Evolutionary conservation across 1,140 invertebrate species (phyloP), one percentile per base, ranked within the genome.

Genomic region (Pseudomyrmex gracilis): DNA sequence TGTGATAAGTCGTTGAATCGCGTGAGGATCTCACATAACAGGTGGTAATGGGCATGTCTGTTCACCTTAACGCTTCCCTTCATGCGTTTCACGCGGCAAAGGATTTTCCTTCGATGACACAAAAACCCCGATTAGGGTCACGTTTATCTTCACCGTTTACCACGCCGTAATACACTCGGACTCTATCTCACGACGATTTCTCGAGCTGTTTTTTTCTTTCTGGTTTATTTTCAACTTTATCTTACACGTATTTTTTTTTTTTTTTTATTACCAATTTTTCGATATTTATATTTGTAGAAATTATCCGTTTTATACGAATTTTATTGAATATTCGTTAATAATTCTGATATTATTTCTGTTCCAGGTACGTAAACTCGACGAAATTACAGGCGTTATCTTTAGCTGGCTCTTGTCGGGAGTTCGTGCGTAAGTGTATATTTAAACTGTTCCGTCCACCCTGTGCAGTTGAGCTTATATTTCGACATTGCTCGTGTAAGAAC

Each of bases 1-100:
- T 15, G 53, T 15, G n/a, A 55, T 86, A 77, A 87, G 73, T 87
- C 78, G 84, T 60, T 17, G 66, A 83, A 87, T 87, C 78, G 84
- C 70, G 76, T 58, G 77, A 83, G 55, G 34, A 74, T 67, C 34
- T 66, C 57, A 47, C 24, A 76, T 83, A 86, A 86, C 78, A 86
- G 73, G 71, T 76, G 84, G 67, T 20, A 85, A 73, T 51, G 70
- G 53, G 10, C 17, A 17, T 49, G 17, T 74, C n/a, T 53, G 51
- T 71, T 83, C 24, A 57, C 45, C n/a, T 34, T 73, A 34, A 17
- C 17, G 63, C n/a, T 68, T 34, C 10, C 34, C 20, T 57, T 47
- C 55, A 53, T 24, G 57, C 17, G 8, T 64, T 57, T 85, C 22
- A 51, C 20, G 8, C n/a, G 55, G 2, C 47, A 53, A 73, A 63